phyloP scores from a whole-genome alignment of 2,888 invertebrate species.

The Clusia tigrina region DNA sequence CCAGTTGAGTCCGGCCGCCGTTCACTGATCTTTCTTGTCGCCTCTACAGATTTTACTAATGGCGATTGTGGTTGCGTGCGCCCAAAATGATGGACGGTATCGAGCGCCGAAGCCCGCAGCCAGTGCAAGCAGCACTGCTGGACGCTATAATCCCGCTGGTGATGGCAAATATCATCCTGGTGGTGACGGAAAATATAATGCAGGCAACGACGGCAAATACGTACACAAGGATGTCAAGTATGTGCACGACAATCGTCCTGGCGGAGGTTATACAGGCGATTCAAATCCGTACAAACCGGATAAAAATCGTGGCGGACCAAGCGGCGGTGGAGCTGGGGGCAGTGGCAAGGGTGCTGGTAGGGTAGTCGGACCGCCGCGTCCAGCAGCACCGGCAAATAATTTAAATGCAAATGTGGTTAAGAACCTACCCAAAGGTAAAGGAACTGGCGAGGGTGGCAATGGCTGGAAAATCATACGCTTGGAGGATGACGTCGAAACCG shows the following conservation, averaged over 20 bases:
- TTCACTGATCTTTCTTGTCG: neutral
- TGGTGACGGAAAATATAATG: conserved; percentile 55
- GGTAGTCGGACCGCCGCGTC: neutral
- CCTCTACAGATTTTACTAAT: conserved; percentile 29
- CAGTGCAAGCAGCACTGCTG: conserved; percentile 50
- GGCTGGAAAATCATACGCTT: conserved; percentile 68
- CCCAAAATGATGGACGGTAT: conserved; percentile 65
- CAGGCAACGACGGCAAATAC: conserved; percentile 64
- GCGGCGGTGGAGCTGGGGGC: conserved; percentile 42
- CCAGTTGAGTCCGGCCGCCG: neutral
- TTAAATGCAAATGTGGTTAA: conserved; percentile 30
- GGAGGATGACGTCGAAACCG: conserved; percentile 66
- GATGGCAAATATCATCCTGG: conserved; percentile 64
- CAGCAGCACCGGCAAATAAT: conserved; percentile 19
- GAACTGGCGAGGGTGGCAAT: conserved; percentile 59
- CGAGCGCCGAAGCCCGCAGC: conserved; percentile 47
- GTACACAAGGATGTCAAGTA: conserved; percentile 64
- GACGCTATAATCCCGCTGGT: conserved; percentile 47
- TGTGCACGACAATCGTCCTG: conserved; percentile 48
- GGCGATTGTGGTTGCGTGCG: conserved; percentile 36
- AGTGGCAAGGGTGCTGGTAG: conserved; percentile 33
- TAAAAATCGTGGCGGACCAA: conserved; percentile 41
- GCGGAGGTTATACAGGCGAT: conserved; percentile 51
- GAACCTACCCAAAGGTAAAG: conserved; percentile 47
- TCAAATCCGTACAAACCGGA: conserved; percentile 43